These are phyloP conservation scores for Labeo calbasu DNA, from an alignment of 2,797 vertebrate genomes.

Conservation along the genomic window DNA sequence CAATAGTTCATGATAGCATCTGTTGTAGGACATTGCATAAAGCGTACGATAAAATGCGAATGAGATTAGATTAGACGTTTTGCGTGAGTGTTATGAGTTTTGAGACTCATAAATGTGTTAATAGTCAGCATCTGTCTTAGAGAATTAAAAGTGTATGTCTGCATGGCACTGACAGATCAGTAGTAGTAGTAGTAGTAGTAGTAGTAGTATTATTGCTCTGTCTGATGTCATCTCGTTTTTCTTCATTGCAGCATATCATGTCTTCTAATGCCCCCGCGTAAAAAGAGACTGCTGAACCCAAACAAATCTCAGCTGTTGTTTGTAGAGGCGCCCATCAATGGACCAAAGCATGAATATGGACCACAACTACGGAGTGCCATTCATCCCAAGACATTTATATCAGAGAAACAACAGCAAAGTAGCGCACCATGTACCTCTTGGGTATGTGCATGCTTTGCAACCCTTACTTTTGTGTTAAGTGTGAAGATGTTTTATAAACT, in stretches of 20 bases:
- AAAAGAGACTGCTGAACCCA: slow-evolving; percentile 53
- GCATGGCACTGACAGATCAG: neutral
- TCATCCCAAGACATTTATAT: slow-evolving; percentile 77
- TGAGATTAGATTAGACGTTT: neutral
- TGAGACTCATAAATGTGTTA: neutral
- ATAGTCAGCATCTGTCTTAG: neutral
- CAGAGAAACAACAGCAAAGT: slow-evolving; percentile 68
- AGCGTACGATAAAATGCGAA: neutral
- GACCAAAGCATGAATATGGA: slow-evolving; percentile 72
- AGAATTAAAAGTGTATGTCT: neutral
- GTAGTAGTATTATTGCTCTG: neutral
- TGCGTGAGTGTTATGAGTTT: neutral
- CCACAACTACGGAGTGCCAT: slow-evolving; percentile 67
- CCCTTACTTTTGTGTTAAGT: neutral
- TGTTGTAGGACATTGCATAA: too few species aligned
- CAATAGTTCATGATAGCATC: neutral
- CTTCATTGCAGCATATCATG: slow-evolving; percentile 50
- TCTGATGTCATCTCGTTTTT: neutral
- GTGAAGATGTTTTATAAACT: neutral
- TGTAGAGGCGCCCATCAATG: slow-evolving; percentile 78
- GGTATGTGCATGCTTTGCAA: slow-evolving; percentile 72
- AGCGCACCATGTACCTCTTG: slow-evolving; percentile 70
- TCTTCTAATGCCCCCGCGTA: slow-evolving; percentile 85
- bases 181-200: neutral
- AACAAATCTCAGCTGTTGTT: slow-evolving; percentile 83